These are phyloP conservation scores for Allobates femoralis DNA, from an alignment of 2,797 vertebrate genomes.

Conservation along the genomic window DNA sequence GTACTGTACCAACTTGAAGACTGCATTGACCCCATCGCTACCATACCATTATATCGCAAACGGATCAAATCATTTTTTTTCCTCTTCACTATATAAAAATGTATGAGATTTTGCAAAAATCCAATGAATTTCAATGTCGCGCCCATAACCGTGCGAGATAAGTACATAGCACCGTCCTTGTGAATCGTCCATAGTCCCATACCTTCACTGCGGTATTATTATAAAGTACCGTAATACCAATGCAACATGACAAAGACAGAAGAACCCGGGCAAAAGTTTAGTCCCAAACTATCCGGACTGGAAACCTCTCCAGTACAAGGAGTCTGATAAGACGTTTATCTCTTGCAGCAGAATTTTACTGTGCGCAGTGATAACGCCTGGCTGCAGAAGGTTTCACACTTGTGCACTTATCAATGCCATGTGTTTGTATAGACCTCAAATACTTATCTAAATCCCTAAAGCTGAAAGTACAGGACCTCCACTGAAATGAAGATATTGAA, in stretches of 20 bases:
- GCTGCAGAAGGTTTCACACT: conserved; percentile 73
- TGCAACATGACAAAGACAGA: background rate
- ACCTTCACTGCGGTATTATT: no score
- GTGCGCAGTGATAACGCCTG: conserved; percentile 76
- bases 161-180: background rate
- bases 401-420: conserved; percentile 77
- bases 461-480: conserved; percentile 80
- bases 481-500: conserved; percentile 76
- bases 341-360: conserved; percentile 75
- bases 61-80: conserved; percentile 5
- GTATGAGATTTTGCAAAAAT: conserved; percentile 24
- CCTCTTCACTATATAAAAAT: background rate
- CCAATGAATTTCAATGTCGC: conserved; percentile 21
- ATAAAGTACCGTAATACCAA: background rate
- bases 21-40: no score
- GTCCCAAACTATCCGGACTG: conserved; percentile 35
- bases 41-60: background rate
- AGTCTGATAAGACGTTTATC: conserved; percentile 78
- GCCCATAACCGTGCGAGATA: background rate
- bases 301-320: conserved; percentile 70
- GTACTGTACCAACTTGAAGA: background rate
- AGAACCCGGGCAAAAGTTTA: conserved; percentile 16
- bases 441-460: conserved; percentile 80
- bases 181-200: background rate
- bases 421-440: conserved; percentile 77